A percentile compares a stretch with the other conserved stretches of the same genome.
Conservation (phyloP, 2,797 vertebrate genomes). For the Hybognathus amarus region DNA sequence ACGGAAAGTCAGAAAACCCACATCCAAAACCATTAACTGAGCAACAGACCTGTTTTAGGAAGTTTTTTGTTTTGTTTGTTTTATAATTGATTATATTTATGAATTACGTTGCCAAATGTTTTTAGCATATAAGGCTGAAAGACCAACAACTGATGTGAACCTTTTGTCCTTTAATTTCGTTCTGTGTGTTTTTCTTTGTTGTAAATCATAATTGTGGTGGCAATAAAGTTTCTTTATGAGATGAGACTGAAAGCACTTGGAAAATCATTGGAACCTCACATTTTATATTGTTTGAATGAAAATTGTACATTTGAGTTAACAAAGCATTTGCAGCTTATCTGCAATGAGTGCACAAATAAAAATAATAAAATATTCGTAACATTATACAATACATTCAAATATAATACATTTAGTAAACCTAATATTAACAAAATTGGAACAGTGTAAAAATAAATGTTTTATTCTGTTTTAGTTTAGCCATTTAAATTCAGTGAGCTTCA, state of each 20-base stretch:
- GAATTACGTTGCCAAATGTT: background rate
- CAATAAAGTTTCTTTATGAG: constrained; percentile 25
- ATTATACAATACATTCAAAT: too few species aligned
- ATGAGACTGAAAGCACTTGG: background rate
- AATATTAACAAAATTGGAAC: too few species aligned
- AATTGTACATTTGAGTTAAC: background rate
- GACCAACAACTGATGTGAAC: background rate
- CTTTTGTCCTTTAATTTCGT: background rate
- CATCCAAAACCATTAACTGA: background rate
- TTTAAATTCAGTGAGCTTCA: background rate
- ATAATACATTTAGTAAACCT: too few species aligned
- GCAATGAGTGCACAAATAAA: too few species aligned
- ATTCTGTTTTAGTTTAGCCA: background rate
- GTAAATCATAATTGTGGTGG: background rate
- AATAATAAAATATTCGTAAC: too few species aligned
- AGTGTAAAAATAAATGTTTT: background rate
- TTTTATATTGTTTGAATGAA: background rate
- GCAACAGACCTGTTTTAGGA: background rate
- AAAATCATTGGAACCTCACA: background rate
- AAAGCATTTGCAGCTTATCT: too few species aligned
- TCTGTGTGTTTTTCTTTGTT: background rate
- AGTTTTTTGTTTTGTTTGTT: background rate
- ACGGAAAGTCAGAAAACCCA: background rate
- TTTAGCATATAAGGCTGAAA: background rate
- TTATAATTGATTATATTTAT: background rate